phyloP scores from a whole-genome alignment of 2,888 invertebrate genomes.

The Flexamia atlantica region DNA sequence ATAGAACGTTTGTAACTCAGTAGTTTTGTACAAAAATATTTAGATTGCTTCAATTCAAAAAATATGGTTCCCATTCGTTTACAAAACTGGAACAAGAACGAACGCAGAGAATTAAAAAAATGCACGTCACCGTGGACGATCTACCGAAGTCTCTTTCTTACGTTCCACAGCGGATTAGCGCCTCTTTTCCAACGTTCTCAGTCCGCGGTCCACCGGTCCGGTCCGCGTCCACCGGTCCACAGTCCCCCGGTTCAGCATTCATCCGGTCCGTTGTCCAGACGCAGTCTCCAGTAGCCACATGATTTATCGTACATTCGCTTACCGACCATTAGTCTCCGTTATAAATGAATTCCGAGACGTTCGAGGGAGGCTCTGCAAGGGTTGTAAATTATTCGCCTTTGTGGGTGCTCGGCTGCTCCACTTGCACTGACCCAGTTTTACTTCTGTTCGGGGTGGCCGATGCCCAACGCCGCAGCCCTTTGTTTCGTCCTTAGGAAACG shows the following conservation, averaged over 20 bases:
- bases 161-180: too few species aligned
- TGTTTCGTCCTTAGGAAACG: background rate
- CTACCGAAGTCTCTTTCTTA: too few species aligned
- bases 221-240: background rate
- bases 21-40: too few species aligned
- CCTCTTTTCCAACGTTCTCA: too few species aligned
- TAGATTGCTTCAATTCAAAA: too few species aligned
- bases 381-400: conserved; percentile 53
- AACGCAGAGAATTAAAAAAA: too few species aligned
- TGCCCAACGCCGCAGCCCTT: background rate
- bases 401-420: conserved; percentile 33
- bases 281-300: background rate
- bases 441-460: conserved; percentile 4
- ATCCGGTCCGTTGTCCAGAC: conserved; percentile 16
- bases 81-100: too few species aligned
- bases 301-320: conserved; percentile 37
- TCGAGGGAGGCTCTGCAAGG: conserved; percentile 39
- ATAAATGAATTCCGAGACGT: conserved; percentile 49
- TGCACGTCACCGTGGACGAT: too few species aligned
- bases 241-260: too few species aligned
- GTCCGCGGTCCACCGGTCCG: background rate
- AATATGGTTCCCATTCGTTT: too few species aligned
- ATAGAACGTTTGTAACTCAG: too few species aligned
- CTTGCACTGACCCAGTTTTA: conserved; percentile 34
- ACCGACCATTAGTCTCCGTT: conserved; percentile 29